Percentiles rank a stretch among this genome's conserved stretches.
Conservation (phyloP, 2,888 invertebrate species). For the Drosophila trichaetosa region DNA sequence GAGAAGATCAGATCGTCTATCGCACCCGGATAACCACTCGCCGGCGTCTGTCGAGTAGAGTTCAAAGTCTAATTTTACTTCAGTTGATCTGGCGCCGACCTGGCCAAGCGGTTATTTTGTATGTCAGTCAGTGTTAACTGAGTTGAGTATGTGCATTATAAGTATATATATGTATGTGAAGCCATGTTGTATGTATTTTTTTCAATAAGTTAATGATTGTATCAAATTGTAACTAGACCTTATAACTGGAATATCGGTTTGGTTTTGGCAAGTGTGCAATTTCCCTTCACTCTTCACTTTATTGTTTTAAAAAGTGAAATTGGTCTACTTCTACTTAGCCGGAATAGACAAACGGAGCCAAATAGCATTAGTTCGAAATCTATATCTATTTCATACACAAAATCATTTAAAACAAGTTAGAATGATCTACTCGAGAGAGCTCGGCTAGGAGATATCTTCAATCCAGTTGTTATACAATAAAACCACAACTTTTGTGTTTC, state of each 20-base stretch:
- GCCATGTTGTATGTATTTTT: conserved; percentile 11
- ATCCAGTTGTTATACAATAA: not conserved
- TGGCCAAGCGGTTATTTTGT: conserved; percentile 63
- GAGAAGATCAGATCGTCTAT: conserved; percentile 96
- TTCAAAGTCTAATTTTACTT: conserved; percentile 77
- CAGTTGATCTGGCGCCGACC: conserved; percentile 71
- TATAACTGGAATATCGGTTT: not conserved
- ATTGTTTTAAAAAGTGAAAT: not conserved
- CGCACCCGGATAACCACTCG: conserved; percentile 91
- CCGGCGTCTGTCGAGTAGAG: conserved; percentile 89
- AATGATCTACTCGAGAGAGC: not conserved
- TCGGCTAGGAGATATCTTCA: not conserved
- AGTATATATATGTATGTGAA: conserved; percentile 19
- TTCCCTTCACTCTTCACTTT: not conserved
- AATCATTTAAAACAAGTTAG: not conserved
- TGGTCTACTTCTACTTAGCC: not conserved
- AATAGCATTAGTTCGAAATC: not conserved
- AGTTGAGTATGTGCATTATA: conserved; percentile 43
- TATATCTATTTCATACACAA: not conserved
- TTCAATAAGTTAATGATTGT: not conserved
- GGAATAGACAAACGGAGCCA: not conserved
- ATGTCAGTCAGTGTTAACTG: conserved; percentile 62
- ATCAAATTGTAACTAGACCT: not conserved
- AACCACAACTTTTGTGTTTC: not conserved
- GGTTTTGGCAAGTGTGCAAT: not conserved